These are phyloP conservation scores for Muscidifurax raptorellus DNA, from an alignment of 1,140 invertebrate species.

Conservation along the genomic window DNA sequence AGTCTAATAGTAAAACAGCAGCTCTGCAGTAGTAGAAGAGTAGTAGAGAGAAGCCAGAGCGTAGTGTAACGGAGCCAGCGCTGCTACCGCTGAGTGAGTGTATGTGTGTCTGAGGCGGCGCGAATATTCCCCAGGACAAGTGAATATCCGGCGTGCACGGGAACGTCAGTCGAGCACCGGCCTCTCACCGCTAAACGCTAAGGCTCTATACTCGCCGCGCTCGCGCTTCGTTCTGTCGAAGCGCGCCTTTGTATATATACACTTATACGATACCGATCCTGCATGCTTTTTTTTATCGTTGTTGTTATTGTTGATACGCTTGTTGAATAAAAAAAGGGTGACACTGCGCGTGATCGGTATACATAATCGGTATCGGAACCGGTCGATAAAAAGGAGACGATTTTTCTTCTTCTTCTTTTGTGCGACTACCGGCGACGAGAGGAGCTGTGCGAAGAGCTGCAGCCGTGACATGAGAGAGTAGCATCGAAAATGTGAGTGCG, in stretches of 20 bases:
- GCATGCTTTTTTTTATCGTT: no score
- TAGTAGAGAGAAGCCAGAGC: neutral
- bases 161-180: conserved; percentile 67
- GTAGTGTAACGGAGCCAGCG: neutral
- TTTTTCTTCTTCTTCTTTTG: neutral
- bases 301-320: no score
- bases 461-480: conserved; percentile 68
- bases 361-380: neutral
- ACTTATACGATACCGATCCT: no score
- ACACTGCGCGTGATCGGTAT: no score
- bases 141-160: conserved; percentile 62
- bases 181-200: conserved; percentile 64
- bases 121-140: conserved; percentile 63
- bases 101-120: conserved; percentile 59
- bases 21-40: neutral
- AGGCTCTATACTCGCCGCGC: conserved; percentile 13
- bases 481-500: conserved; percentile 63
- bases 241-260: no score
- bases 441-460: conserved; percentile 5
- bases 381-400: neutral
- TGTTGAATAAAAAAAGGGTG: no score
- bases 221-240: neutral
- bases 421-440: neutral
- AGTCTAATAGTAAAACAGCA: neutral
- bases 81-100: conserved; percentile 41